Base-by-base conservation (phyloP, 2,113 vertebrate species). In the Danionella cerebrum region DNA sequence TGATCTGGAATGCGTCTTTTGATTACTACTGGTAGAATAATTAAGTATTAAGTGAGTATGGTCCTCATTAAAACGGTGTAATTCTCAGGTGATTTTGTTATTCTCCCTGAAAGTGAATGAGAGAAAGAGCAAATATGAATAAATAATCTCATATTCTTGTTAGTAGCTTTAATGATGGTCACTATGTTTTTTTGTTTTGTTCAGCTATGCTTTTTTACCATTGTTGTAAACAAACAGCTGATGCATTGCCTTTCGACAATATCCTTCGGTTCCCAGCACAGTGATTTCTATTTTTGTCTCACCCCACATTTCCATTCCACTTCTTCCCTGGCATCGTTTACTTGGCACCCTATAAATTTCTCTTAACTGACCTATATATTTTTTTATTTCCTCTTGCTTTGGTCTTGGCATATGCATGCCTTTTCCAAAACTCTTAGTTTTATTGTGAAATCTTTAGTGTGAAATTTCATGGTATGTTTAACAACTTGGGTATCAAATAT, bases 221-320 rank as follows among this genome's bases (percentile, higher is more conserved):
- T 35, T 22, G 27, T 48, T 63, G 27, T 48, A 29, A 48, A 33
- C 38, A 35, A 50, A 59, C 69, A 51, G 53, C 69, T 75, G 44
- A 62, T 76, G 72, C 57, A 73, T 66, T 63, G 50, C 77, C 10
- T 73, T 74, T 78, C 69, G 68, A 57, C 78, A 72, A 71, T 78
- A 51, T 79, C 71, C 71, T 68, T 71, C 79, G 33, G 39, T 44
- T 72, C 80, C 63, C 57, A 68, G 70, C 70, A 76, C 74, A 69
- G 69, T 77, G 78, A 57, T 76, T 83, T 87, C 73, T 86, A 82
- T 77, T 82, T 82, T 72, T 71, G 68, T 62, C 72, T 7, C 24
- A 25, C 51, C 76, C 71, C 76, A 73, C 52, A 79, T 71, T 84
- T 88, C 84, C 73, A 74, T 35, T 67, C 16, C 19, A 36, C 83